Base-by-base conservation (phyloP, 2,888 invertebrate species). In the Hydraecia micacea region DNA sequence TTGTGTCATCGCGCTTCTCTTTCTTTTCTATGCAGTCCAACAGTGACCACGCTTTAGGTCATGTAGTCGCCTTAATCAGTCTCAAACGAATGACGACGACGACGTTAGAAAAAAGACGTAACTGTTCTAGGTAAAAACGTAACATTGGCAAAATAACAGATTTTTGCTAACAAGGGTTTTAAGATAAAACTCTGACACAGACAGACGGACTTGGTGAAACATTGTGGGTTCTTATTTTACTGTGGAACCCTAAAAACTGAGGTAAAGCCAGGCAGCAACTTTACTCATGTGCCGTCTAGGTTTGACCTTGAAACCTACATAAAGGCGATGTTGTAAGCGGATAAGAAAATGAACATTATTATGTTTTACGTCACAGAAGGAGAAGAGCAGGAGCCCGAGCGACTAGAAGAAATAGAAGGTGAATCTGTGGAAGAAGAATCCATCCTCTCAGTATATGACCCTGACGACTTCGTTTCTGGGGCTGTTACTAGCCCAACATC, bases 401-500 rank as follows among this genome's bases (percentile, higher is more conserved):
- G 5, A 15, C 8, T 15, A 18, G 86, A 73, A 49, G 80, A 75
- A 21, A 60, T 6, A 69, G 93, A 93, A 81, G 92, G 91, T 62
- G 96, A 94, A 78, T 86, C 91, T 5, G 92, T 90, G 0, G 95
- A 94, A 84, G 95, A 90, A 75, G 95, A 95, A 79, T 96, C 96
- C 0, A 84, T 96, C 36, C 93, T 96, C 32, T 94, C 97, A 9
- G 95, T 94, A 86, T 97, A 97, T 75, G 96, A 97, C 77, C 91
- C 93, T 0, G 96, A 97, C 58, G 97, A 97, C 81, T 97, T 97
- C 87, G 90, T 97, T 46, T 98, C 98, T 0, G 96, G 97, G 6
- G 97, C 97, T 11, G 94, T 95, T 49, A 94, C 95, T 42, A 97
- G 97, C 66, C 92, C 96, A 62, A 92, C 96, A 68, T 97, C 97